These are phyloP conservation scores for Helostoma temminkii DNA, from an alignment of 2,797 vertebrate genomes.

Conservation along the genomic window DNA sequence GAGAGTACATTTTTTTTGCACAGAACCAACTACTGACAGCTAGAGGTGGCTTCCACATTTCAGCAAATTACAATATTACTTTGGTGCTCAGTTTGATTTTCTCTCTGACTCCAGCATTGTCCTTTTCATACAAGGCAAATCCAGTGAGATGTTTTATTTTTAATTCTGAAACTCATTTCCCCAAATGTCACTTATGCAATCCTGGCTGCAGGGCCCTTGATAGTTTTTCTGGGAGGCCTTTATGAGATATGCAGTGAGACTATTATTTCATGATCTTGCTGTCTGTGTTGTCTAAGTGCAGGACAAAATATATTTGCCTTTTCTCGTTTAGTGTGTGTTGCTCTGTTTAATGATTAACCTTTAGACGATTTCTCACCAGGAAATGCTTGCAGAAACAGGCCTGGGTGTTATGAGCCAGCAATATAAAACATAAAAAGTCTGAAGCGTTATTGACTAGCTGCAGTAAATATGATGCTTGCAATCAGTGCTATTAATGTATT, in stretches of 20 bases:
- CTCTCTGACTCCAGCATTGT: slow-evolving; percentile 8
- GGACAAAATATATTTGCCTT: slow-evolving; percentile 47
- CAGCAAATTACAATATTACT: no score
- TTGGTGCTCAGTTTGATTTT: slow-evolving; percentile 11
- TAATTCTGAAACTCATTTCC: slow-evolving; percentile 23
- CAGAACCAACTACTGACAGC: background rate
- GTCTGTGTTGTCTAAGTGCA: slow-evolving; percentile 26
- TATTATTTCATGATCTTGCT: slow-evolving; percentile 29
- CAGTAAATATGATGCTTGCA: slow-evolving; percentile 3
- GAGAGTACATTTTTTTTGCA: no score
- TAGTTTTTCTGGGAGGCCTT: slow-evolving; percentile 34
- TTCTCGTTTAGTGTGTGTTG: slow-evolving; percentile 40
- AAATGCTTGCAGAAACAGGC: slow-evolving; percentile 33
- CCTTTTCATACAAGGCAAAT: background rate
- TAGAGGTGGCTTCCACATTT: background rate
- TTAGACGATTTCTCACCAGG: slow-evolving; percentile 38
- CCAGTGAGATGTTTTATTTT: slow-evolving; percentile 40
- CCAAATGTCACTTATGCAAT: slow-evolving; percentile 43
- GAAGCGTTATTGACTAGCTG: background rate
- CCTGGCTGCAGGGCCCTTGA: slow-evolving; percentile 5
- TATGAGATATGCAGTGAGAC: slow-evolving; percentile 30
- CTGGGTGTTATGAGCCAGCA: slow-evolving; percentile 3
- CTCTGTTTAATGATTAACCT: slow-evolving; percentile 74
- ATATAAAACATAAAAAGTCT: slow-evolving; percentile 27
- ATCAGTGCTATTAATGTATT: background rate